Evolutionary conservation across 2,888 invertebrate species (phyloP).

Genomic region (Noctua janthe): DNA sequence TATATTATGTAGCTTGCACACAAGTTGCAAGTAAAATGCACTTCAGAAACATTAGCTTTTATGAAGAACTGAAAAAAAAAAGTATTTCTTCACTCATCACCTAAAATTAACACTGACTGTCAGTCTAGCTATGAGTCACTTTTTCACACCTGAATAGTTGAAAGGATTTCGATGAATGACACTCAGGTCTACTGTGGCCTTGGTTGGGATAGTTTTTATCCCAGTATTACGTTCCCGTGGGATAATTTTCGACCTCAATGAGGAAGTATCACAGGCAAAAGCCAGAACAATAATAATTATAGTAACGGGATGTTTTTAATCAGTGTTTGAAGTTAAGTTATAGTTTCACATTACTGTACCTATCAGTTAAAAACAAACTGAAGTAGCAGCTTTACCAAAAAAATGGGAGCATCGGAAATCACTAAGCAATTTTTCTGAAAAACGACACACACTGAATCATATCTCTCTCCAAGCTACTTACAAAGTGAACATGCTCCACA

Average conservation of each 20-base stretch:
- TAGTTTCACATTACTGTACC: neutral
- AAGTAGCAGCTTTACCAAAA: neutral
- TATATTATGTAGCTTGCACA: constrained; percentile 21
- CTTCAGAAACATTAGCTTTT: neutral
- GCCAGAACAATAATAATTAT: neutral
- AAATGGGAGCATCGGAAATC: neutral
- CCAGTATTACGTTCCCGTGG: neutral
- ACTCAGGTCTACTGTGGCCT: neutral
- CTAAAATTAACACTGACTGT: neutral
- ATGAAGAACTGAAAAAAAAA: neutral
- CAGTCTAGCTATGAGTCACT: neutral
- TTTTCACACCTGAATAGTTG: too few species aligned
- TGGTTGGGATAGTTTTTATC: neutral
- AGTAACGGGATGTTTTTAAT: neutral
- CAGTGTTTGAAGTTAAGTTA: neutral
- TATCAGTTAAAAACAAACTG: neutral
- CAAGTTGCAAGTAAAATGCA: constrained; percentile 5
- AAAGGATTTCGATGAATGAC: neutral
- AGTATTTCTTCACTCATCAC: neutral
- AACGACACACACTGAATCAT: neutral
- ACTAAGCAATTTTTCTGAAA: neutral
- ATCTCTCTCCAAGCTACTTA: neutral
- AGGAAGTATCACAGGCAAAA: neutral
- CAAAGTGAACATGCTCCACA: neutral
- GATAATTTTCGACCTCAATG: neutral